Evolutionary conservation across 1,140 invertebrate genomes (phyloP).

Genomic region (Trachymyrmex cornetzi): DNA sequence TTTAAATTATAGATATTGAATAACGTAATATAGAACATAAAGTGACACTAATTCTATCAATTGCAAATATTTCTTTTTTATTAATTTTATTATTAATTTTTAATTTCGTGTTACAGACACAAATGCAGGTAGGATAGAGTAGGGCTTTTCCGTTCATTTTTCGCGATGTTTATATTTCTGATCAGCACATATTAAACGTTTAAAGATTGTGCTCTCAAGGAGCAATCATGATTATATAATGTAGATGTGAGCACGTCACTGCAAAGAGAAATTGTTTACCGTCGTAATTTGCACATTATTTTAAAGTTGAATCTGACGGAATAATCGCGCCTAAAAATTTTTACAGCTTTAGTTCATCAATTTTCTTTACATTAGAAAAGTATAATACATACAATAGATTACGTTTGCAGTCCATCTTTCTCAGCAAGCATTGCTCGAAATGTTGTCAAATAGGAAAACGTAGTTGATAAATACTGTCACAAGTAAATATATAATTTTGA

Average conservation of each 20-base stretch:
- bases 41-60: background rate
- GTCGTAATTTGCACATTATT: no score
- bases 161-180: no score
- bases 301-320: no score
- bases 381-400: background rate
- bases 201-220: no score
- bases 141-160: no score
- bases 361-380: background rate
- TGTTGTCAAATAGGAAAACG: slow-evolving; percentile 30
- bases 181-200: no score
- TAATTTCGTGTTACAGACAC: background rate
- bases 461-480: slow-evolving; percentile 37
- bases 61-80: background rate
- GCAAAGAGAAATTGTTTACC: no score
- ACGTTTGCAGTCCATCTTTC: background rate
- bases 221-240: no score
- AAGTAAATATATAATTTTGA: slow-evolving; percentile 19
- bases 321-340: background rate
- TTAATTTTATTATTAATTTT: background rate
- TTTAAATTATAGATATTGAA: background rate
- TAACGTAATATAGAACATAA: background rate
- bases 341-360: background rate
- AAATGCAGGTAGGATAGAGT: background rate
- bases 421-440: slow-evolving; percentile 12
- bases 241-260: no score